phyloP scores from a whole-genome alignment of 1,140 invertebrate genomes.

The Tachypleus tridentatus region DNA sequence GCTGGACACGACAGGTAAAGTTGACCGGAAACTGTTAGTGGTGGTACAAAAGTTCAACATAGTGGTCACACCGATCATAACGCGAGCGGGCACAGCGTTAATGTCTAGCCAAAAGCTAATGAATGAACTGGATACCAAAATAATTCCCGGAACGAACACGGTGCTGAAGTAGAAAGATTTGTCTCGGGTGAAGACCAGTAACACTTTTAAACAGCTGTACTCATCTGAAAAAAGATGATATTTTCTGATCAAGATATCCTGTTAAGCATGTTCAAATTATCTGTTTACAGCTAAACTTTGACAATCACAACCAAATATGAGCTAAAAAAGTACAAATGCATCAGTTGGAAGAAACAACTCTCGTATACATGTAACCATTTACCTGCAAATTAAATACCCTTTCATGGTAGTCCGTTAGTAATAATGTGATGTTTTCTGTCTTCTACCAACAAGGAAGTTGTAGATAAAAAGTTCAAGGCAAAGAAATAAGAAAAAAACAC shows the following conservation, averaged over 20 bases:
- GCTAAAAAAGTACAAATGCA: no score
- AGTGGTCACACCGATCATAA: conserved; percentile 65
- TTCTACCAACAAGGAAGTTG: no score
- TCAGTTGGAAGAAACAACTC: no score
- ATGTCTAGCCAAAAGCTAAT: conserved; percentile 91
- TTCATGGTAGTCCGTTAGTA: no score
- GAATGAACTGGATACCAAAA: conserved; percentile 86
- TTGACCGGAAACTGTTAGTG: conserved; percentile 39
- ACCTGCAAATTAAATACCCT: no score
- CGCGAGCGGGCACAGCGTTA: conserved; percentile 85
- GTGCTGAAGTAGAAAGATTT: conserved; percentile 91
- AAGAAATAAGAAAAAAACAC: no score
- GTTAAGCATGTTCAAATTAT: conserved; percentile 6
- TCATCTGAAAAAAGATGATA: conserved; percentile 50
- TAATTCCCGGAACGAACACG: conserved; percentile 88
- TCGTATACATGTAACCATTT: no score
- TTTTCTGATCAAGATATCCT: no score
- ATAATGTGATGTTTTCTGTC: no score
- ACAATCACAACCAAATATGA: not conserved
- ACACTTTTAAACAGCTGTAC: conserved; percentile 84
- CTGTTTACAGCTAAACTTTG: conserved; percentile 2
- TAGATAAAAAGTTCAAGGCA: no score
- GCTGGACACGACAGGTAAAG: conserved; percentile 80
- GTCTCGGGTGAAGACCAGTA: conserved; percentile 80
- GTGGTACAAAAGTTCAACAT: conserved; percentile 97